Base-by-base conservation (phyloP, 2,888 invertebrate species). In the Silvanus unidentatus region DNA sequence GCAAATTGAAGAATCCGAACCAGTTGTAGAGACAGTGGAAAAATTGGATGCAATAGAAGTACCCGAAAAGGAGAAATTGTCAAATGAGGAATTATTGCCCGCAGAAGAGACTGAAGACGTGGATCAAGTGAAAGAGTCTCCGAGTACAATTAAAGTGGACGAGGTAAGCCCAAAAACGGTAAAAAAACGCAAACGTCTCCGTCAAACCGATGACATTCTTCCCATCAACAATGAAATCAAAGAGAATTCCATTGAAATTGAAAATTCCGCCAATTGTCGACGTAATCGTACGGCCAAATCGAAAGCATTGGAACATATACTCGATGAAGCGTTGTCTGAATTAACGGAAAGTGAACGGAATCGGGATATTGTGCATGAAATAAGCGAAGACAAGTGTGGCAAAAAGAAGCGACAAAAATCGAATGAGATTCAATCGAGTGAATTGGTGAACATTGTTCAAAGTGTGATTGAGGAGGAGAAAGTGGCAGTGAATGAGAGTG, bases 291-390 rank as follows among this genome's bases (percentile, higher is more conserved):
- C 42, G 27, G 58, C 60, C 0, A 63, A 62, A 55, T 47, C 53
- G 2, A 62, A 62, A 53, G 62, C 61, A 9, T 40, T 61, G 27
- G 61, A 62, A 42, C 50, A 53, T 42, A 61, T 63, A 5, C 56
- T 59, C 16, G 62, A 59, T 46, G 58, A 59, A 39, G 60, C 54
- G 4, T 39, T 58, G 12, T 49, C 51, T 1, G 57, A 62, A 16
- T 45, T 58, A 38, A 50, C 55, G 12, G 56, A 57, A 28, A 43
- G 42, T 16, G 48, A 53, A 36, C 6, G 22, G 10, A 43, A 45
- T 30, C 14, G 28, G 1, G 16, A 13, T n/a, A 16, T 16, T n/a
- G 15, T 37, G 4, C 6, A 12, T 4, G 37, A 15, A 15, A 15
- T 16, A 15, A 37, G 9, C 5, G 37, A 37, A 13, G 16, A 37